Evolutionary conservation across 2,888 invertebrate species (phyloP).

Genomic region (Seira musarum): DNA sequence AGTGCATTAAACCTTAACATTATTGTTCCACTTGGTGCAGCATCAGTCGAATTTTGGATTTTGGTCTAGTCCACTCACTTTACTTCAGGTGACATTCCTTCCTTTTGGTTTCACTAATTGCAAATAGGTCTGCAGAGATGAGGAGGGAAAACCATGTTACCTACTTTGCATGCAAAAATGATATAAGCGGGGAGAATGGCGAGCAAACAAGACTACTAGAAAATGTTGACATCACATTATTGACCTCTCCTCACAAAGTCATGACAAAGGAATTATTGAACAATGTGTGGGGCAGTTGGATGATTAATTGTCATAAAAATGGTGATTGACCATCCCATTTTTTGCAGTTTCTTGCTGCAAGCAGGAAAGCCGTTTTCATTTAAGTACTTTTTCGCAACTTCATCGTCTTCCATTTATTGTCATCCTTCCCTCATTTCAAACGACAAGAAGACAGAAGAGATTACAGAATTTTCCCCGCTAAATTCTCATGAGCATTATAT

Average conservation of each 20-base stretch:
- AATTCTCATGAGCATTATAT: too few relatives aligned
- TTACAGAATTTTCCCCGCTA: too few relatives aligned
- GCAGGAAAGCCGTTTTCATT: too few relatives aligned
- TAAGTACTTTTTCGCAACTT: too few relatives aligned
- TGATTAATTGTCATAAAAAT: neutral
- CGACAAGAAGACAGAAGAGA: too few relatives aligned
- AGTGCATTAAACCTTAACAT: neutral
- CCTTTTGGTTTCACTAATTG: neutral
- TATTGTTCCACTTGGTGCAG: neutral
- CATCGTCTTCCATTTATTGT: too few relatives aligned
- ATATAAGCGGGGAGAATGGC: neutral
- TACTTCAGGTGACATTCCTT: neutral
- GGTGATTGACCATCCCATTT: neutral
- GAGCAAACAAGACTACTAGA: neutral
- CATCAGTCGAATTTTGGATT: slow-evolving; percentile 9
- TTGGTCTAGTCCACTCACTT: neutral
- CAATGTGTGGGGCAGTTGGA: neutral
- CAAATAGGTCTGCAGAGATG: neutral
- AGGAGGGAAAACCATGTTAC: neutral
- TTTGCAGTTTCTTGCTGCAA: too few relatives aligned
- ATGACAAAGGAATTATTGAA: too few relatives aligned
- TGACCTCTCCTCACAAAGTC: too few relatives aligned
- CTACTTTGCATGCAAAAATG: neutral
- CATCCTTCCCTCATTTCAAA: too few relatives aligned
- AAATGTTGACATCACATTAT: neutral